Conservation (phyloP, 2,797 vertebrate genomes). For the Syngnathus acus region DNA sequence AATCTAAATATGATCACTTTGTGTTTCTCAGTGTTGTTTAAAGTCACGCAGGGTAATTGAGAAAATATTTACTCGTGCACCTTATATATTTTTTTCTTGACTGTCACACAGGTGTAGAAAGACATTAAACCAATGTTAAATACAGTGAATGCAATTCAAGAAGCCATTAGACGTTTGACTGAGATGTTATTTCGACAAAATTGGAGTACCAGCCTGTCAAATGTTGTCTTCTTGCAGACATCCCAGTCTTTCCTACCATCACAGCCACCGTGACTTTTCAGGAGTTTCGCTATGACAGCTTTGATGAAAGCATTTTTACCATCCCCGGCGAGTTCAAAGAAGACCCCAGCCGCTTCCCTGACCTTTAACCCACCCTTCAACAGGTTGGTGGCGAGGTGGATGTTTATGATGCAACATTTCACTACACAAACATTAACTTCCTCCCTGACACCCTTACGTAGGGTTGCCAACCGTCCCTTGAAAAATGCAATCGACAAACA, state of each 20-base stretch:
- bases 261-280: slow-evolving; percentile 99
- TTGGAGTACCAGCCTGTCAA: not conserved
- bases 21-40: no score
- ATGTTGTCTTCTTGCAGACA: slow-evolving; percentile 66
- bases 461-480: no score
- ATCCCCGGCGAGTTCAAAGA: slow-evolving; percentile 96
- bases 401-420: not conserved
- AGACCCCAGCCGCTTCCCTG: slow-evolving; percentile 95
- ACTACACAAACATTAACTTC: not conserved
- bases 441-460: not conserved
- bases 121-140: no score
- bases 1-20: no score
- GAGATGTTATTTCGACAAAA: no score
- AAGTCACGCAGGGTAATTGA: no score
- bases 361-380: slow-evolving; percentile 72
- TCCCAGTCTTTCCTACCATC: slow-evolving; percentile 97
- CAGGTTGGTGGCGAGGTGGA: not conserved
- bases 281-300: slow-evolving; percentile 95
- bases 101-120: no score
- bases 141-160: not conserved
- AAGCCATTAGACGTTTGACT: no score
- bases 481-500: no score
- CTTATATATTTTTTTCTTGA: no score
- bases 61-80: no score
- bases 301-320: slow-evolving; percentile 85